Conservation (phyloP, 2,797 vertebrate species). For the Eulemur coronatus region DNA sequence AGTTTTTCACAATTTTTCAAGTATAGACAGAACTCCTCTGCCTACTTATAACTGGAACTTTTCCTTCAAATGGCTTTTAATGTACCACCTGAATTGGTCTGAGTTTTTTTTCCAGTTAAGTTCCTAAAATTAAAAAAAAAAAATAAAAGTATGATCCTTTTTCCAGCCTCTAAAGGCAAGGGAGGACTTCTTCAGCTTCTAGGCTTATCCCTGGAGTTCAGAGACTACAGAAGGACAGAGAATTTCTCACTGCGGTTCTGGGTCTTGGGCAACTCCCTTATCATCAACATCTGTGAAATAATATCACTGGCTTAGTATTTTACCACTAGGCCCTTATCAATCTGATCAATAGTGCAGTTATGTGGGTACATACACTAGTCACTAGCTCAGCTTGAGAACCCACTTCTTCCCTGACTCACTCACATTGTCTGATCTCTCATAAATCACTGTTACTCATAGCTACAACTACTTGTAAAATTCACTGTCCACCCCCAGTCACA, state of each 20-base stretch:
- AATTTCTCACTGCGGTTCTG: background rate
- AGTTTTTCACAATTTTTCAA: constrained; percentile 25
- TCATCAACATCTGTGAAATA: background rate
- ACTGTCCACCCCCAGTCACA: background rate
- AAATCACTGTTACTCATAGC: background rate
- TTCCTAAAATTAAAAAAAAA: background rate
- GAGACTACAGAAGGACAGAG: background rate
- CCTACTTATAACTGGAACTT: constrained; percentile 14
- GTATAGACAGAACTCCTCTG: background rate
- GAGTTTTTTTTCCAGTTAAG: constrained; percentile 44
- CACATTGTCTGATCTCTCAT: background rate
- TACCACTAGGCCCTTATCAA: background rate
- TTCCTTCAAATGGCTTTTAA: constrained; percentile 7
- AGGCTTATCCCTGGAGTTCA: background rate
- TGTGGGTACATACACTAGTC: background rate
- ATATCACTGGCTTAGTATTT: background rate
- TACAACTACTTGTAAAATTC: constrained; percentile 8
- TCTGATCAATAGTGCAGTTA: background rate
- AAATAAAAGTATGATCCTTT: background rate
- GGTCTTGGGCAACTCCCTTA: background rate
- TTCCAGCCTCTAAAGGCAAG: background rate
- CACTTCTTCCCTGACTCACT: constrained; percentile 8
- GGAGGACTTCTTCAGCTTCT: background rate
- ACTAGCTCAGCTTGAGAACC: background rate
- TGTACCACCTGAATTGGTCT: background rate